phyloP scores from a whole-genome alignment of 30 jellyfish, hydroid and myxozoan species.

The Chironex yamaguchii region DNA sequence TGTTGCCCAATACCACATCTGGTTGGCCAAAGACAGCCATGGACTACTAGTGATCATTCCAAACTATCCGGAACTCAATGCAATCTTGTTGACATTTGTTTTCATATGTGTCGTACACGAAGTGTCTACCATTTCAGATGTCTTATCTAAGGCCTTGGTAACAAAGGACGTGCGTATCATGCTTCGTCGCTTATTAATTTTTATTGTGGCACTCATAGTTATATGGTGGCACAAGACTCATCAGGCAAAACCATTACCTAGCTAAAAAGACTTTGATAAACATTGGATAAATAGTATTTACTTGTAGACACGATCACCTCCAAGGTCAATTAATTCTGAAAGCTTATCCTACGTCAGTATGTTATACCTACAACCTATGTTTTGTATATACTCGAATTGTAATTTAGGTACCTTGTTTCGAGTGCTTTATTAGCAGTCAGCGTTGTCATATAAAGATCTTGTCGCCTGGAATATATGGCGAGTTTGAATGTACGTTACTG shows the following conservation, averaged over 20 bases:
- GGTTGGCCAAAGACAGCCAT: constrained; percentile 86
- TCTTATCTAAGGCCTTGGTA: constrained; percentile 80
- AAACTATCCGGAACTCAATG: constrained; percentile 72
- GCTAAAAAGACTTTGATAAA: too few species aligned
- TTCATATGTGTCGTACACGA: constrained; percentile 80
- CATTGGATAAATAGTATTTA: too few species aligned
- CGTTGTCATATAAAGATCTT: too few species aligned
- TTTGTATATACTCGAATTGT: too few species aligned
- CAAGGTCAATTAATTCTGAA: too few species aligned
- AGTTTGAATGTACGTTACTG: too few species aligned
- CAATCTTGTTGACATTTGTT: constrained; percentile 76
- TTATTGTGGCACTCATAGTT: constrained; percentile 64
- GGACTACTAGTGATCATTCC: constrained; percentile 91
- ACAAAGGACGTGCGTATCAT: constrained; percentile 89
- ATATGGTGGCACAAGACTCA: constrained; percentile 98
- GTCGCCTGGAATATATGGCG: too few species aligned
- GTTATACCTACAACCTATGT: too few species aligned
- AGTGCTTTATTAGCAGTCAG: too few species aligned
- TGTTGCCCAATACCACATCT: constrained; percentile 92
- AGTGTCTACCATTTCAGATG: constrained; percentile 65
- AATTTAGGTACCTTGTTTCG: too few species aligned
- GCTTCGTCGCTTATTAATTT: constrained; percentile 83
- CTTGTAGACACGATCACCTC: too few species aligned
- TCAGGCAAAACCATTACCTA: constrained; percentile 74
- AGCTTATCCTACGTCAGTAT: too few species aligned